Base-by-base conservation (phyloP, 2,113 vertebrate species). In the Merops nubicus region DNA sequence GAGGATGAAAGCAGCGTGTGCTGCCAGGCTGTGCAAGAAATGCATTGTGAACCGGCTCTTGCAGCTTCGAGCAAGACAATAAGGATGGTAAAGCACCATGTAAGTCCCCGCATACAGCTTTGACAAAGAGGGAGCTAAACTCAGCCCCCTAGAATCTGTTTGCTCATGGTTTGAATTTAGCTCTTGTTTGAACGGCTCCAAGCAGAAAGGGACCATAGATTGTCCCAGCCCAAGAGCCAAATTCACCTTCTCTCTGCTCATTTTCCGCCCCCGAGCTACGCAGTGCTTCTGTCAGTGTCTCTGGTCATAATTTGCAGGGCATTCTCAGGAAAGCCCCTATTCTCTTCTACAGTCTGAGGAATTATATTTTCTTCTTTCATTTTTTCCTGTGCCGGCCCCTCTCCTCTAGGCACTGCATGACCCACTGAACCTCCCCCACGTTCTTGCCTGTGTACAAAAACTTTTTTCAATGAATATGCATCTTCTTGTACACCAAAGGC, bases 51-150 rank as follows among this genome's bases (percentile, higher is more conserved):
- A 53, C 68, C 40, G 68, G 47, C 63, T 95, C 70, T 88, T 91
- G 83, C 96, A 95, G 94, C 92, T 92, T 91, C 76, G 91, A 96
- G 86, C 50, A 54, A 92, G 85, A 93, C 95, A 96, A 94, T 93
- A 38, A 91, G 42, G 72, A 84, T 74, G 64, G 68, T 93, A 78
- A 92, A 96, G 94, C 73, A 93, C 84, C 86, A 67, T 96, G 83
- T 77, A 79, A 92, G 83, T 93, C 79, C 53, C 62, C 13, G 0
- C 34, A 93, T 83, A 72, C 88, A 94, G 80, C 64, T 89, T 95
- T 86, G 91, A 91, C 92, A 84, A 79, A 94, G 76, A 91, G 68
- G 47, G 76, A 95, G 76, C 59, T 91, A 84, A 92, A 84, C 28
- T 91, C 86, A 92, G 38, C 34, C 83, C 72, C 68, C 51, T 91